A percentile compares a stretch with the other conserved stretches of the same genome.
Evolutionary conservation across 2,888 invertebrate species (phyloP).

Genomic region (Microplitis deprimator): DNA sequence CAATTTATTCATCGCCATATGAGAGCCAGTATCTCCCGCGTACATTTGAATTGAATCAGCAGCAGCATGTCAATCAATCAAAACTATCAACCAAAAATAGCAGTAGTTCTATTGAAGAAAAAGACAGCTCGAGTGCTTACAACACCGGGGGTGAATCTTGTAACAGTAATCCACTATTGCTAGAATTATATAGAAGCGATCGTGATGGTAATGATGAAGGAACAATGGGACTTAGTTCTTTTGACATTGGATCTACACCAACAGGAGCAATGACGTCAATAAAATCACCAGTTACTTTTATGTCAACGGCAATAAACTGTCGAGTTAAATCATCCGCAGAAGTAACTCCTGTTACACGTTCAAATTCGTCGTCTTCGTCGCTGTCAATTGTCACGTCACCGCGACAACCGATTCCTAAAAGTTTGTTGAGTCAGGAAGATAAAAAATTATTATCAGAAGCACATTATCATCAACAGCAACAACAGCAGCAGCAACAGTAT

Average conservation of each 20-base stretch:
- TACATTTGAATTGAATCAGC: constrained; percentile 48
- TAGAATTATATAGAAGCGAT: constrained; percentile 72
- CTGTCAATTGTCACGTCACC: neutral
- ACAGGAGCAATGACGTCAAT: constrained; percentile 10
- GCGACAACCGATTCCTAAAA: constrained; percentile 38
- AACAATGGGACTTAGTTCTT: constrained; percentile 63
- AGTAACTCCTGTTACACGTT: constrained; percentile 11
- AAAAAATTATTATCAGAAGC: constrained; percentile 54
- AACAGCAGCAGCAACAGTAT: constrained; percentile 44
- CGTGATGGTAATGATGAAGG: constrained; percentile 68
- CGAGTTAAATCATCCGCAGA: constrained; percentile 31
- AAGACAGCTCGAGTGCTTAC: constrained; percentile 81
- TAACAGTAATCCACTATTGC: constrained; percentile 76
- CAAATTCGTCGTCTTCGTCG: constrained; percentile 19
- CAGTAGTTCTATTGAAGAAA: constrained; percentile 74
- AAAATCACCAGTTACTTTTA: neutral
- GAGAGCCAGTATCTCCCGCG: constrained; percentile 65
- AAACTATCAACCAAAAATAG: constrained; percentile 62
- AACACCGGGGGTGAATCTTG: constrained; percentile 85
- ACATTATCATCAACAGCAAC: constrained; percentile 53
- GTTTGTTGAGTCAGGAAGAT: constrained; percentile 28
- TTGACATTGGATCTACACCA: constrained; percentile 36
- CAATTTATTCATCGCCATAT: constrained; percentile 78
- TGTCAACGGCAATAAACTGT: constrained; percentile 25
- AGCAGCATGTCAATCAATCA: constrained; percentile 41